A percentile compares a stretch with the other conserved stretches of the same genome.
Evolutionary conservation across 2,888 invertebrate species (phyloP).

Genomic region (Caenorhabditis sp.): DNA sequence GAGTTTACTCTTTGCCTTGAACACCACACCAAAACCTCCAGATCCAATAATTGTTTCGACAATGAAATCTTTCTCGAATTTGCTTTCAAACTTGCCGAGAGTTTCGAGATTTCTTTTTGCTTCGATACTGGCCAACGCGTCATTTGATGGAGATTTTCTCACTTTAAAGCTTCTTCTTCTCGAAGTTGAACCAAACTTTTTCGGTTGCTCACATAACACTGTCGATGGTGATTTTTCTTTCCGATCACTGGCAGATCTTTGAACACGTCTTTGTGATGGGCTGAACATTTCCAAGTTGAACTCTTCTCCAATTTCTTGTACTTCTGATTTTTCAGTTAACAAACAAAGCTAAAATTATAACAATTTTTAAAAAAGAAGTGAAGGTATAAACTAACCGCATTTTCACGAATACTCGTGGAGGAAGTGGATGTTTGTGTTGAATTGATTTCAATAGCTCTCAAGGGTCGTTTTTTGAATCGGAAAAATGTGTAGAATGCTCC

Average conservation of each 20-base stretch:
- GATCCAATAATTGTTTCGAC: conserved; percentile 72
- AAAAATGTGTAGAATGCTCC: not conserved
- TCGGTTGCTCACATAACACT: not conserved
- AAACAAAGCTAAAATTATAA: not conserved
- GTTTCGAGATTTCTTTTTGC: not conserved
- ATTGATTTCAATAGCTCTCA: not conserved
- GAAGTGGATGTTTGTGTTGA: not conserved
- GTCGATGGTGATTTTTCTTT: not conserved
- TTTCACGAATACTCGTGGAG: not conserved
- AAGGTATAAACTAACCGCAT: not conserved
- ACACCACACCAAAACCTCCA: conserved; percentile 96
- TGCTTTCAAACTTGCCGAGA: conserved; percentile 4
- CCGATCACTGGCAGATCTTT: not conserved
- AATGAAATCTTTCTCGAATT: conserved; percentile 67
- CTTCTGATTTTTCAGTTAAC: not conserved
- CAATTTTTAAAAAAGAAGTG: not conserved
- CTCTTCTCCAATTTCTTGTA: not conserved
- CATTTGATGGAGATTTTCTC: not conserved
- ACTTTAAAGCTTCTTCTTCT: not conserved
- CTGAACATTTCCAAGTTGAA: not conserved
- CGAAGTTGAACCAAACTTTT: not conserved
- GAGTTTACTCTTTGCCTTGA: conserved; percentile 89
- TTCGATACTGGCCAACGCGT: not conserved
- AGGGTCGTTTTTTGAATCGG: not conserved
- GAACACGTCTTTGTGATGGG: not conserved